Evolutionary conservation across 1,140 invertebrate species (phyloP).

Genomic region (Drosophila kurseongensis): DNA sequence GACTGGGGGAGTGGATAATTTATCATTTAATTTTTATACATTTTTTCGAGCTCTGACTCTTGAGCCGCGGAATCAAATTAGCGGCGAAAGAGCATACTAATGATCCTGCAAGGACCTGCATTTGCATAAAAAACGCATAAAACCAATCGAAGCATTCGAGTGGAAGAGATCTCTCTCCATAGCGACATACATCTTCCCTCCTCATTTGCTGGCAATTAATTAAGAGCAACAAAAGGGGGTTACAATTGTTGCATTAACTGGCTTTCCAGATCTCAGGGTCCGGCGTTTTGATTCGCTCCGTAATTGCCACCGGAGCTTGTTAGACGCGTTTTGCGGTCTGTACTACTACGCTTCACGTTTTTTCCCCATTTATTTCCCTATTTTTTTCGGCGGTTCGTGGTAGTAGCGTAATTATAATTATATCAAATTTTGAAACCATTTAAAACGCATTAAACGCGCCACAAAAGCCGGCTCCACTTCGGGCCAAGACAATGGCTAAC

Average conservation of each 20-base stretch:
- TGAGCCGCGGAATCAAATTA: conserved; percentile 36
- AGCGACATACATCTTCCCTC: not conserved
- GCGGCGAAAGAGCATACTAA: conserved; percentile 50
- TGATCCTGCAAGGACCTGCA: conserved; percentile 55
- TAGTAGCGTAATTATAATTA: conserved; percentile 80
- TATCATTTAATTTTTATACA: conserved; percentile 71
- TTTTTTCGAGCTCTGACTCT: conserved; percentile 21
- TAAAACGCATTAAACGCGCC: conserved; percentile 81
- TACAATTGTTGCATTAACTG: conserved; percentile 73
- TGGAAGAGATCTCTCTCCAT: conserved; percentile 39
- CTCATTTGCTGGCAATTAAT: conserved; percentile 72
- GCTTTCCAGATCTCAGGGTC: conserved; percentile 22
- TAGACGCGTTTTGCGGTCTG: conserved; percentile 57
- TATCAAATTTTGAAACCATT: conserved; percentile 83
- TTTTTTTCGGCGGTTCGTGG: conserved; percentile 29
- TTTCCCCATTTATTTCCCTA: conserved; percentile 60
- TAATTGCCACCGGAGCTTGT: conserved; percentile 46
- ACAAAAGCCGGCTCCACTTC: conserved; percentile 40
- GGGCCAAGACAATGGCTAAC: conserved; percentile 46
- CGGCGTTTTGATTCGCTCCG: conserved; percentile 29
- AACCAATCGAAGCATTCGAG: conserved; percentile 58
- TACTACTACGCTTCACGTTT: conserved; percentile 44
- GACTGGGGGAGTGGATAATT: conserved; percentile 61
- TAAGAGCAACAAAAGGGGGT: conserved; percentile 47
- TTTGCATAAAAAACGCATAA: conserved; percentile 82